These are phyloP conservation scores for Pangasius macronema DNA, from an alignment of 2,797 vertebrate genomes.

Conservation along the genomic window DNA sequence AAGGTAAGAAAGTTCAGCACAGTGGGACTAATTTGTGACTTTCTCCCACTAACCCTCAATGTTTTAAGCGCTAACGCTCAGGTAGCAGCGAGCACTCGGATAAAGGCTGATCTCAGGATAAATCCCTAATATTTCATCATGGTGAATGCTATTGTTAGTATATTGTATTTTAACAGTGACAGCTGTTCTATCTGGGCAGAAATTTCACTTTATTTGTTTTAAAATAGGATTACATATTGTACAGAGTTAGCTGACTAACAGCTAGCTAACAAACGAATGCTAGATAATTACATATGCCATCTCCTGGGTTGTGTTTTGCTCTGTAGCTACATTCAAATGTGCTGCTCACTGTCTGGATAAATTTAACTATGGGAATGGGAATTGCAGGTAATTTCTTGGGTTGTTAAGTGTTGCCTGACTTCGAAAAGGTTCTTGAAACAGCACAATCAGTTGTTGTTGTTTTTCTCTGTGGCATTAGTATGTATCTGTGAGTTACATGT, in stretches of 20 bases:
- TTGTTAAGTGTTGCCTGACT: background rate
- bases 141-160: background rate
- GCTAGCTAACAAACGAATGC: background rate
- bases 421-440: background rate
- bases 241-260: background rate
- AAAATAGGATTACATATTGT: background rate
- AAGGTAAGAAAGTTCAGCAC: background rate
- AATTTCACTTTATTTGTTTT: background rate
- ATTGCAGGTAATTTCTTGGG: background rate
- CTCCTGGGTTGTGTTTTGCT: background rate
- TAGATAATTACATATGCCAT: background rate
- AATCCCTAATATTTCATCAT: slow-evolving; percentile 1
- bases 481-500: background rate
- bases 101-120: background rate
- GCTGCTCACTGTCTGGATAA: background rate
- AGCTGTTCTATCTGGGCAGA: background rate
- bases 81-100: background rate
- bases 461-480: background rate
- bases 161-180: background rate
- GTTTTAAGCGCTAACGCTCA: background rate
- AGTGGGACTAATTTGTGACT: slow-evolving; percentile 16
- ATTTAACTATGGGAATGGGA: background rate
- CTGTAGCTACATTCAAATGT: background rate
- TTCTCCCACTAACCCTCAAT: background rate
- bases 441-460: background rate